Base-by-base conservation (phyloP, 2,113 vertebrate genomes). In the Gopherus evgoodei region DNA sequence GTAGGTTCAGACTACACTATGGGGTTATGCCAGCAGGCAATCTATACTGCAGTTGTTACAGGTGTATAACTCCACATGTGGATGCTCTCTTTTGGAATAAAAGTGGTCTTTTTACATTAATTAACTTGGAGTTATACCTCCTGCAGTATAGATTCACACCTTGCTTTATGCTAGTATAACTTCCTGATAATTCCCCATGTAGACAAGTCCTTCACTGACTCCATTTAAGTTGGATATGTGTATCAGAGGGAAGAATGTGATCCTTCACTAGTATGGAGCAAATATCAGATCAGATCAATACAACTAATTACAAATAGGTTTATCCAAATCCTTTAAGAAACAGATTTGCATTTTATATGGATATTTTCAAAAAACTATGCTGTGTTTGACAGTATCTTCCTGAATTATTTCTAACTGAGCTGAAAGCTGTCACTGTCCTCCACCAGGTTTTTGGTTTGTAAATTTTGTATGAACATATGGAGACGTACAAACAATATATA, bases 371-470 rank as follows among this genome's bases (percentile, higher is more conserved):
- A 76, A 76, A 69, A n/a, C 14, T 65, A 31, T 2, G 9, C 17
- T 22, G 19, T 76, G 11, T 38, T 76, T 44, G 21, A 44, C 11
- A 25, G 38, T 47, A 78, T 11, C 38, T 78, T 12, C 13, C 6
- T 12, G 42, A 80, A 9, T 24, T 93, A 54, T 47, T 95, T 91
- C n/a, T 84, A 90, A 52, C 65, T 52, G 31, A 91, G 47, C 21
- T 80, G 69, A 27, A 93, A 90, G 11, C 1, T 89, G 85, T 44
- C 88, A 31, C 35, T 84, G 8, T 22, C 79, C 91, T 91, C 31
- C 24, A 50, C 17, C 78, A 91, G 27, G 11, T 94, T 85, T 86
- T 35, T 76, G 62, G 44, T 79, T 80, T 42, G 42, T 54, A 75
- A 87, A 82, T 87, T 11, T 91, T 90, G 21, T 81, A 57, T 19